A percentile compares a stretch with the other conserved stretches of the same genome.
These are phyloP conservation scores for Daubentonia madagascariensis DNA, from an alignment of 2,113 vertebrate species.

Conservation along the genomic window DNA sequence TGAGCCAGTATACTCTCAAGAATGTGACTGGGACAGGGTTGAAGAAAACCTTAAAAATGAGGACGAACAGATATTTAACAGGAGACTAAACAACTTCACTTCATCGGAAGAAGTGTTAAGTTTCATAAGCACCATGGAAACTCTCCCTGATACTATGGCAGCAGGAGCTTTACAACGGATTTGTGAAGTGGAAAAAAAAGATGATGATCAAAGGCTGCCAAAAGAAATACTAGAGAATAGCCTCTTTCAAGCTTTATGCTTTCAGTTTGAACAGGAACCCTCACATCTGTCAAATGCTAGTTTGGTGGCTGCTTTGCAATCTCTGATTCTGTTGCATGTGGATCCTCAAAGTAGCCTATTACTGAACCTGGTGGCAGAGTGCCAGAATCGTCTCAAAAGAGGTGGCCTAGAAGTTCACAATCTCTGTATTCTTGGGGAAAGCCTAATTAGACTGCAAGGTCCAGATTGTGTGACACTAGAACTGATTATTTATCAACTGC, in stretches of 20 bases:
- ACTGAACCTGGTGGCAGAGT: constrained; percentile 85
- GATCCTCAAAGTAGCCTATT: constrained; percentile 87
- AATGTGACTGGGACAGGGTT: constrained; percentile 51
- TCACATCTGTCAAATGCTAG: constrained; percentile 80
- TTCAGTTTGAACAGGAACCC: constrained; percentile 86
- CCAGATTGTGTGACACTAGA: constrained; percentile 73
- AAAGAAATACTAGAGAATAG: constrained; percentile 80
- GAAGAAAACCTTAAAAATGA: constrained; percentile 66
- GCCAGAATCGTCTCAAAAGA: constrained; percentile 82
- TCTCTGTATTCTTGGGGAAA: constrained; percentile 87
- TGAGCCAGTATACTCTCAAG: constrained; percentile 76
- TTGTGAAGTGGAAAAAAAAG: constrained; percentile 86
- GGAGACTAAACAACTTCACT: constrained; percentile 75
- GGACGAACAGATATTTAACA: constrained; percentile 80
- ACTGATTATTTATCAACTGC: constrained; percentile 83
- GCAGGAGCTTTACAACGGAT: constrained; percentile 87
- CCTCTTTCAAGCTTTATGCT: constrained; percentile 86
- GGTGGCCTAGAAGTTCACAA: constrained; percentile 79
- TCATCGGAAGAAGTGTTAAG: constrained; percentile 85
- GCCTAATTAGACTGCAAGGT: constrained; percentile 84
- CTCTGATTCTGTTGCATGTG: constrained; percentile 84
- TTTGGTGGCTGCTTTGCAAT: constrained; percentile 86
- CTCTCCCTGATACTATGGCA: constrained; percentile 85
- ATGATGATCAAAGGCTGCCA: constrained; percentile 71
- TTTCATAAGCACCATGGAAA: constrained; percentile 80